A percentile compares a stretch with the other conserved stretches of the same genome.
phyloP scores from a whole-genome alignment of 2,113 vertebrate species.

The Gymnobelideus leadbeateri region DNA sequence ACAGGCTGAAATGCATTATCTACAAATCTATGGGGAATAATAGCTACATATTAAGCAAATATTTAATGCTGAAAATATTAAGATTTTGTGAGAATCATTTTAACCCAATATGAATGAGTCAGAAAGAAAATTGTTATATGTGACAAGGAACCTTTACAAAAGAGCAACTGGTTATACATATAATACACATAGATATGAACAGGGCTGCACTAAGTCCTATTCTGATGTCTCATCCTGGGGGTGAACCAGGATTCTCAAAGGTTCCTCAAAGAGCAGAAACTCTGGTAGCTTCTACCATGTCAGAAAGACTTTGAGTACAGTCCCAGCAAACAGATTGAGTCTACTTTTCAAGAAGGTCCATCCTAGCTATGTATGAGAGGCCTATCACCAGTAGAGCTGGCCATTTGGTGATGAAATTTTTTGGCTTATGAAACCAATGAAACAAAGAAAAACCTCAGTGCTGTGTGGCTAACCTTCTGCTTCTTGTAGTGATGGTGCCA shows the following conservation, averaged over 20 bases:
- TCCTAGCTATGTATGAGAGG: neutral
- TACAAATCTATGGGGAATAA: slow-evolving; percentile 71
- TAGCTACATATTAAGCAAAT: slow-evolving; percentile 63
- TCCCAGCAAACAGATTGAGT: neutral
- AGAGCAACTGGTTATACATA: neutral
- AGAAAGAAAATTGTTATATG: slow-evolving; percentile 24
- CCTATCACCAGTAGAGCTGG: neutral
- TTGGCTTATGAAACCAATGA: neutral
- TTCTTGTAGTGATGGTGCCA: neutral
- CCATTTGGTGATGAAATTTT: neutral
- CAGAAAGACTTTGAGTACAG: neutral
- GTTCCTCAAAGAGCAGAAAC: neutral
- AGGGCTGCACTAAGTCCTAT: neutral
- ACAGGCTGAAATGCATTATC: slow-evolving; percentile 72
- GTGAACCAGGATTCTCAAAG: neutral
- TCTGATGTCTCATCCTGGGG: neutral
- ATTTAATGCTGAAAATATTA: slow-evolving; percentile 61
- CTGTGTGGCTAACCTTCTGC: neutral
- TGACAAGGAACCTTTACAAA: slow-evolving; percentile 45
- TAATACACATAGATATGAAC: slow-evolving; percentile 2
- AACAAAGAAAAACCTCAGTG: neutral
- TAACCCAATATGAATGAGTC: slow-evolving; percentile 44
- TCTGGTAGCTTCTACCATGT: neutral
- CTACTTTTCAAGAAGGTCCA: neutral
- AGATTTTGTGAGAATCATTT: slow-evolving; percentile 56